These are phyloP conservation scores for Delphinus delphis DNA, from an alignment of 2,113 vertebrate genomes.

Conservation along the genomic window DNA sequence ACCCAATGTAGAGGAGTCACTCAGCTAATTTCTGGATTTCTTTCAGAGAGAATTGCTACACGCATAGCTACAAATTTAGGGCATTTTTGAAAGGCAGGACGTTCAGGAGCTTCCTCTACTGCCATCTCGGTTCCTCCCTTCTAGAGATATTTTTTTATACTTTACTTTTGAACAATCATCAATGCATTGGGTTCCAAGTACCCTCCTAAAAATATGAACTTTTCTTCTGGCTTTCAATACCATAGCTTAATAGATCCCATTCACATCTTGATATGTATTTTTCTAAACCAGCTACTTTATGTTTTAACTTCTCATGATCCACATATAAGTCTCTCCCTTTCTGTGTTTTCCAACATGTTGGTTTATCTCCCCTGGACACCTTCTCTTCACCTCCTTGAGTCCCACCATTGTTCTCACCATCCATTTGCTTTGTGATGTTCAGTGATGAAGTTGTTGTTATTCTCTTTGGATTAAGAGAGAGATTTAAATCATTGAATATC, in stretches of 20 bases:
- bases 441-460: background rate
- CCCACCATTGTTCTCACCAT: background rate
- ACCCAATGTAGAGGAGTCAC: background rate
- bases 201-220: background rate
- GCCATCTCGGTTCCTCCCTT: background rate
- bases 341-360: background rate
- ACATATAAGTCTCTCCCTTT: background rate
- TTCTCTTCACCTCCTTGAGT: background rate
- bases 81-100: background rate
- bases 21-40: background rate
- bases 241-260: background rate
- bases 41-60: background rate
- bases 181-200: background rate
- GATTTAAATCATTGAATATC: background rate
- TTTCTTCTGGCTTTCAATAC: background rate
- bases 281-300: background rate
- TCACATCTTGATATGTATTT: background rate
- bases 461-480: background rate
- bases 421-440: background rate
- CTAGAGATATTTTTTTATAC: background rate
- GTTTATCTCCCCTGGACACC: background rate
- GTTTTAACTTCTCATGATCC: background rate
- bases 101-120: background rate
- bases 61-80: background rate
- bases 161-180: background rate